Evolutionary conservation across 2,113 vertebrate genomes (phyloP).

Genomic region (Bombycilla garrulus): DNA sequence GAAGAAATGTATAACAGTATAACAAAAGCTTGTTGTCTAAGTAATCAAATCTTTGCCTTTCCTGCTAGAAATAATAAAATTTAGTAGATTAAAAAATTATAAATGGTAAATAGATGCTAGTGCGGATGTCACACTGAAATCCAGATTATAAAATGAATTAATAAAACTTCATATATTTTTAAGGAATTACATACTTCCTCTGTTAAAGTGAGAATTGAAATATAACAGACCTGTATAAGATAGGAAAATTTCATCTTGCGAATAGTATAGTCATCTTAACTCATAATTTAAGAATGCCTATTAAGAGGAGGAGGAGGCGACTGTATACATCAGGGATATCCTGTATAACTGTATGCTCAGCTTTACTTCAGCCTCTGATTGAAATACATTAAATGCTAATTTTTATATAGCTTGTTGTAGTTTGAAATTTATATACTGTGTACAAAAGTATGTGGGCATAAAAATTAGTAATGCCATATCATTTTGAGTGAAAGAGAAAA

Average conservation of each 20-base stretch:
- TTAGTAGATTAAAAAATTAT: neutral
- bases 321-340: neutral
- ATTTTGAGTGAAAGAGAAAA: neutral
- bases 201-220: neutral
- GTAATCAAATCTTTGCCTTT: neutral
- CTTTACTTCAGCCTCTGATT: neutral
- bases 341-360: neutral
- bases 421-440: neutral
- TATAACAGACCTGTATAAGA: neutral
- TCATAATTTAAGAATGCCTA: conserved; percentile 15
- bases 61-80: neutral
- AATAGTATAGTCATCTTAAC: neutral
- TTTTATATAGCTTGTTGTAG: neutral
- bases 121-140: neutral
- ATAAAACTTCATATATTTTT: neutral
- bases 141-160: neutral
- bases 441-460: neutral
- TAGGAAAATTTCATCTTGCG: neutral
- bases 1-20: neutral
- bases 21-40: neutral
- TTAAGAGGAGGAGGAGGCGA: neutral
- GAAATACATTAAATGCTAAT: neutral
- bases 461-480: neutral
- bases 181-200: neutral
- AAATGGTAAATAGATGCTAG: neutral